phyloP scores from a whole-genome alignment of 2,797 vertebrate species.

The Megaceryle alcyon region DNA sequence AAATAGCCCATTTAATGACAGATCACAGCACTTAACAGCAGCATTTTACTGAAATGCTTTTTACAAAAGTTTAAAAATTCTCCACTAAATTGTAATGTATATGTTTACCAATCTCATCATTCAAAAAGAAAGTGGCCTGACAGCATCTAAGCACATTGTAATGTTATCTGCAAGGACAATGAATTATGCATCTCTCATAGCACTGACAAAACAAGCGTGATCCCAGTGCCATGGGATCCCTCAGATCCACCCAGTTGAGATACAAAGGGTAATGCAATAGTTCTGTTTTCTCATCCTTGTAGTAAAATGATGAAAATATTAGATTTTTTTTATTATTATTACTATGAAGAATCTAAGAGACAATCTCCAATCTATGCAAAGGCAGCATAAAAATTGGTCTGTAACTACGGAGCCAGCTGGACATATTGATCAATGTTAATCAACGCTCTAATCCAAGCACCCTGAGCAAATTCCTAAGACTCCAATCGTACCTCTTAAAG shows the following conservation, averaged over 20 bases:
- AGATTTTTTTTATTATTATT: not conserved
- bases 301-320: not conserved
- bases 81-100: conserved; percentile 11
- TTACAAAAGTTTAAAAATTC: conserved; percentile 4
- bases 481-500: not conserved
- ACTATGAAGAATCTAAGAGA: not conserved
- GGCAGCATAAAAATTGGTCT: not conserved
- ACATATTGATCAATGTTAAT: not conserved
- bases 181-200: conserved; percentile 51
- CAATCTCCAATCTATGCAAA: not conserved
- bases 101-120: conserved; percentile 27
- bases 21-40: conserved; percentile 22
- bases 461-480: not conserved
- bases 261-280: not conserved
- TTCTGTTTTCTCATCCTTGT: not conserved
- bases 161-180: conserved; percentile 49
- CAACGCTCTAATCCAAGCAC: not conserved
- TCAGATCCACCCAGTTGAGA: not conserved
- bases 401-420: not conserved
- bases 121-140: conserved; percentile 42
- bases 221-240: not conserved
- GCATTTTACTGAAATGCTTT: conserved; percentile 19
- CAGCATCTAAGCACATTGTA: conserved; percentile 16
- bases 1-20: conserved; percentile 38
- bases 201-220: conserved; percentile 21